Evolutionary conservation across 2,113 vertebrate genomes (phyloP).

Genomic region (Gasterosteus nipponicus): DNA sequence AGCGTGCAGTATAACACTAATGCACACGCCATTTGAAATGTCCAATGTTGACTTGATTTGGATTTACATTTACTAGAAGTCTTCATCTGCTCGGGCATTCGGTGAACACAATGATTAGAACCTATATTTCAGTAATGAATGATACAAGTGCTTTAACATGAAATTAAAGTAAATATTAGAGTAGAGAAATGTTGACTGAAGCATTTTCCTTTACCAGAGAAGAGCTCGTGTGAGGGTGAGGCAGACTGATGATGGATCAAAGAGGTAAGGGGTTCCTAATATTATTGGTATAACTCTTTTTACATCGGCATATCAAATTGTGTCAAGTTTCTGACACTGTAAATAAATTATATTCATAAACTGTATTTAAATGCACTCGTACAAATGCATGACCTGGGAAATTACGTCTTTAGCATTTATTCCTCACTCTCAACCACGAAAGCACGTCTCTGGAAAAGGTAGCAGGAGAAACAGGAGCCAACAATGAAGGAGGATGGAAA

Average conservation of each 20-base stretch:
- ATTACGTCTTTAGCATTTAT: neutral
- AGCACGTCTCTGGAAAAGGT: slow-evolving; percentile 67
- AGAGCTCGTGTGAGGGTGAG: slow-evolving; percentile 48
- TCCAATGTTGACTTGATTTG: neutral
- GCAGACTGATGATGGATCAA: slow-evolving; percentile 12
- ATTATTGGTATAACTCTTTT: slow-evolving; percentile 45
- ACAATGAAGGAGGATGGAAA: slow-evolving; percentile 41
- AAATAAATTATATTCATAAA: slow-evolving; percentile 43
- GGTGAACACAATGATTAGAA: slow-evolving; percentile 15
- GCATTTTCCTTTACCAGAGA: slow-evolving; percentile 68
- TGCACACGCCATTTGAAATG: slow-evolving; percentile 1
- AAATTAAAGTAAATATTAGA: slow-evolving; percentile 31
- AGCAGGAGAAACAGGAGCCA: slow-evolving; percentile 41
- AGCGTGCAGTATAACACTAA: neutral
- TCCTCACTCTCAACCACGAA: slow-evolving; percentile 39
- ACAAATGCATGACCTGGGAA: slow-evolving; percentile 4
- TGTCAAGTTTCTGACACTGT: slow-evolving; percentile 24
- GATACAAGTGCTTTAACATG: slow-evolving; percentile 15
- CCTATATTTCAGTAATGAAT: slow-evolving; percentile 4
- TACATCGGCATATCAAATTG: slow-evolving; percentile 23
- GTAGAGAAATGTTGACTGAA: slow-evolving; percentile 22
- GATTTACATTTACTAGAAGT: slow-evolving; percentile 13
- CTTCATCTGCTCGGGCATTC: slow-evolving; percentile 51
- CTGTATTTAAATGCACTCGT: slow-evolving; percentile 4
- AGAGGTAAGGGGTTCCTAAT: slow-evolving; percentile 20